Conservation (phyloP, 2,888 invertebrate species). For the Eulithis testata region DNA sequence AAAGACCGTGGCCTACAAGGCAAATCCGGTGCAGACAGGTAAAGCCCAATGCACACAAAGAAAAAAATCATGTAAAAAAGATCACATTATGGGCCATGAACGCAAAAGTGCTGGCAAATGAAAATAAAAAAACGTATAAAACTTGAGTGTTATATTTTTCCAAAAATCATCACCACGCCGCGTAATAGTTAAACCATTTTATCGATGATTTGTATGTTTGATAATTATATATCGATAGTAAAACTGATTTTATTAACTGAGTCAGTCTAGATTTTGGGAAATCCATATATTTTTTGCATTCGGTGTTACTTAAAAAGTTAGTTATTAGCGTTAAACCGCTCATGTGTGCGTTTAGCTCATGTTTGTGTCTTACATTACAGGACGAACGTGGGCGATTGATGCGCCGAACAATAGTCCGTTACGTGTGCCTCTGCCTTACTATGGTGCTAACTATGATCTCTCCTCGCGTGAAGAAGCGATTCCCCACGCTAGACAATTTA, state of each 20-base stretch:
- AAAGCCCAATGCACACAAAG: not conserved
- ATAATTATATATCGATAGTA: too few species aligned
- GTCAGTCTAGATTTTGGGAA: too few species aligned
- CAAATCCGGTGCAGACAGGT: slow-evolving; percentile 24
- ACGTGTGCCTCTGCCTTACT: slow-evolving; percentile 93
- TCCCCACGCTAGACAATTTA: slow-evolving; percentile 92
- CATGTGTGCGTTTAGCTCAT: not conserved
- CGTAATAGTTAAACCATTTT: too few species aligned
- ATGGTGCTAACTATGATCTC: slow-evolving; percentile 95
- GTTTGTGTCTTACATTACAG: slow-evolving; percentile 70
- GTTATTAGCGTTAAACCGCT: not conserved
- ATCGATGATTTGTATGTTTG: too few species aligned
- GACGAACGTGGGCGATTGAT: slow-evolving; percentile 93
- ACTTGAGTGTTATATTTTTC: too few species aligned
- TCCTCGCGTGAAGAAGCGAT: slow-evolving; percentile 94
- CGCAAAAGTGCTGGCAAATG: too few species aligned
- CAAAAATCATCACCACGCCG: too few species aligned
- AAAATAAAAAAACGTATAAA: too few species aligned
- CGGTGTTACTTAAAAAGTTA: not conserved
- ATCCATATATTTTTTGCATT: not conserved
- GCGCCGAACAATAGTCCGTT: slow-evolving; percentile 92
- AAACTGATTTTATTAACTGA: too few species aligned
- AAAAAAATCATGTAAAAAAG: not conserved
- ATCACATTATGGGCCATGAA: too few species aligned
- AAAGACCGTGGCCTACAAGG: slow-evolving; percentile 26